Conservation (phyloP, 2,113 vertebrate genomes). For the Shinisaurus crocodilurus region DNA sequence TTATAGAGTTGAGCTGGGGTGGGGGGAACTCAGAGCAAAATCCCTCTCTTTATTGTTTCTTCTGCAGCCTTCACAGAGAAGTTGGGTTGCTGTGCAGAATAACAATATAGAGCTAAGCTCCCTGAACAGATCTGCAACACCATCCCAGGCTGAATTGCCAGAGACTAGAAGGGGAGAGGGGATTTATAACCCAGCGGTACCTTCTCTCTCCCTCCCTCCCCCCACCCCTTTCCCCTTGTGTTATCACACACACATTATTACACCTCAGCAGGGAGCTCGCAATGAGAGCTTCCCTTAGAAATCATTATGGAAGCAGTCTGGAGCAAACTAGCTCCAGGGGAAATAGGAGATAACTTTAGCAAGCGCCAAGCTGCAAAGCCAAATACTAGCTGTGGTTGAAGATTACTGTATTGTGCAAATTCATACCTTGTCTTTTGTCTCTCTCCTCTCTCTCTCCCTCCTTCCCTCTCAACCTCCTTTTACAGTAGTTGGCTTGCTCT, state of each 20-base stretch:
- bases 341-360: constrained; percentile 36
- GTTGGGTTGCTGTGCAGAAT: constrained; percentile 51
- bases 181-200: constrained; percentile 1
- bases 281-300: constrained; percentile 36
- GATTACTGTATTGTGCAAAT: constrained; percentile 25
- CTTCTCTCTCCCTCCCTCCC: background rate
- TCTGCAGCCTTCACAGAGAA: constrained; percentile 45
- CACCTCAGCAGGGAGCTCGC: constrained; percentile 22
- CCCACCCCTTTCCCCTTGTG: background rate
- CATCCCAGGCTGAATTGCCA: constrained; percentile 21
- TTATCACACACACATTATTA: constrained; percentile 37
- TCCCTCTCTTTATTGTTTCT: constrained; percentile 42
- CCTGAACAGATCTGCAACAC: constrained; percentile 11
- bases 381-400: constrained; percentile 16
- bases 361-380: constrained; percentile 27
- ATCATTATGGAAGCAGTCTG: constrained; percentile 33
- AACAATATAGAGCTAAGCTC: constrained; percentile 43
- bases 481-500: background rate
- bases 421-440: constrained; percentile 23
- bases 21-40: constrained; percentile 12
- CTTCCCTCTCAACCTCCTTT: background rate
- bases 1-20: background rate
- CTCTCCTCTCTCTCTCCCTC: background rate
- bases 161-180: constrained; percentile 9
- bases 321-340: constrained; percentile 28